Conservation (phyloP, 2,888 invertebrate genomes). For the Antitype chi region DNA sequence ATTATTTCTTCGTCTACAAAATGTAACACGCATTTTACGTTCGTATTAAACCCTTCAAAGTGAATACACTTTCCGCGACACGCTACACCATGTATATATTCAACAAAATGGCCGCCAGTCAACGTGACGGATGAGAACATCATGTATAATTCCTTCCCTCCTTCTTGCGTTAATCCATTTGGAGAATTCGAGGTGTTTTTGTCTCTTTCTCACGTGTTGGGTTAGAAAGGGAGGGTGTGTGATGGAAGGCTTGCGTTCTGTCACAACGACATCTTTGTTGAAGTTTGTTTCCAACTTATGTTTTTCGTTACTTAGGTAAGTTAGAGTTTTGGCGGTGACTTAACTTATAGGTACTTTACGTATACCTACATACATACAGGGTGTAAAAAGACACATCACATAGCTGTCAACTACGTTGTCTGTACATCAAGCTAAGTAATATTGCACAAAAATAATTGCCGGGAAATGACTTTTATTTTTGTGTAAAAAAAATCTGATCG, state of each 20-base stretch:
- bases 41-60: constrained; percentile 15
- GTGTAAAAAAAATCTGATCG: too few species aligned
- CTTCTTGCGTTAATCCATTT: constrained; percentile 60
- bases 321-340: constrained; percentile 1
- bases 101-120: constrained; percentile 60
- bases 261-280: constrained; percentile 32
- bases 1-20: constrained; percentile 8
- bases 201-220: constrained; percentile 36
- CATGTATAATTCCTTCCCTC: constrained; percentile 63
- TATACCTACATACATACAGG: neutral
- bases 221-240: constrained; percentile 25
- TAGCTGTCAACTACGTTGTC: too few species aligned
- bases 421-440: too few species aligned
- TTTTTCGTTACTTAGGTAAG: neutral
- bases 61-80: constrained; percentile 38
- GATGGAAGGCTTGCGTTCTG: constrained; percentile 35
- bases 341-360: neutral
- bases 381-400: too few species aligned
- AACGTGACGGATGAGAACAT: constrained; percentile 69
- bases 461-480: too few species aligned
- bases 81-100: constrained; percentile 58
- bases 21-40: constrained; percentile 9
- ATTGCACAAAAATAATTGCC: too few species aligned
- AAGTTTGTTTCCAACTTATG: constrained; percentile 49
- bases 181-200: constrained; percentile 31